These are phyloP conservation scores for Aphelocoma coerulescens DNA, from an alignment of 2,113 vertebrate genomes.

Conservation along the genomic window DNA sequence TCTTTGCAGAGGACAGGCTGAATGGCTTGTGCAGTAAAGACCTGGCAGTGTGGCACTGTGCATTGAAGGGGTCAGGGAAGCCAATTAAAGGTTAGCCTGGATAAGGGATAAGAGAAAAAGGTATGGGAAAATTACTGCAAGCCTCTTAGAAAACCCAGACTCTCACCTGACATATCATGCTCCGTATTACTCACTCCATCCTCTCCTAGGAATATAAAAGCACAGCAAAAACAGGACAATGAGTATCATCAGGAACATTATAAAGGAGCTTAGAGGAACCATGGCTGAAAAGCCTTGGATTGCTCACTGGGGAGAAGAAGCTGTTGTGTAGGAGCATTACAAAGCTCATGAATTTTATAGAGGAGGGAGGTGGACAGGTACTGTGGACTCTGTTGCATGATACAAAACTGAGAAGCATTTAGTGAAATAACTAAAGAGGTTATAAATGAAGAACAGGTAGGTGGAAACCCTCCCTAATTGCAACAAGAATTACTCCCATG, in stretches of 20 bases:
- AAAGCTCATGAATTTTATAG: constrained; percentile 29
- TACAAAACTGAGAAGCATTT: background rate
- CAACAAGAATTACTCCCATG: background rate
- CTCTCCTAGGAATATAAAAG: background rate
- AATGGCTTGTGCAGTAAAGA: background rate
- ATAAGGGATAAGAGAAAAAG: background rate
- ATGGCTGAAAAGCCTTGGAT: background rate
- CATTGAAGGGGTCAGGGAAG: background rate
- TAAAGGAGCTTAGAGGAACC: background rate
- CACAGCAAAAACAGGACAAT: background rate
- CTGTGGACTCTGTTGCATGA: background rate
- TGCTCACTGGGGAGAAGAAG: background rate
- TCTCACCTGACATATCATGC: background rate
- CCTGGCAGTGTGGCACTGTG: background rate
- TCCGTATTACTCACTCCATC: background rate
- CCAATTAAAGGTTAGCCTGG: background rate
- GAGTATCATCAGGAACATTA: background rate
- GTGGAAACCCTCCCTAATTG: background rate
- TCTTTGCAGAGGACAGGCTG: background rate
- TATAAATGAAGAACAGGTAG: background rate
- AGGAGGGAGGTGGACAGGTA: background rate
- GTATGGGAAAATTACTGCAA: background rate
- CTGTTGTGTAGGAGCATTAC: background rate
- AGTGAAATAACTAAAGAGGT: background rate
- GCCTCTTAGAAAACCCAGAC: background rate